phyloP scores from a whole-genome alignment of 1,140 invertebrate genomes.

The Drosophila pandora region DNA sequence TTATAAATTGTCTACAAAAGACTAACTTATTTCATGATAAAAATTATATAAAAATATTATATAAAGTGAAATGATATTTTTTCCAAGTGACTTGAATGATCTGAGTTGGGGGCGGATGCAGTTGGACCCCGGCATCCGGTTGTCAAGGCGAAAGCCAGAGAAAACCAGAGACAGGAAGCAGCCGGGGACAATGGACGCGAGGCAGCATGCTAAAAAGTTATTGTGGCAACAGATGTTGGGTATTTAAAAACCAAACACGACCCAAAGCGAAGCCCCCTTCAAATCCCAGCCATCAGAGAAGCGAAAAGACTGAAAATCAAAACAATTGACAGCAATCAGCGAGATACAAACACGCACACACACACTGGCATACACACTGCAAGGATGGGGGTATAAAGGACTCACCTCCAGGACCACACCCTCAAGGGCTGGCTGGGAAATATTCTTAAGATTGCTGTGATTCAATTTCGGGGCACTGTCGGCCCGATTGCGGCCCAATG shows the following conservation, averaged over 20 bases:
- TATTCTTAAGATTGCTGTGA: slow-evolving; percentile 85
- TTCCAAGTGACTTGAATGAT: slow-evolving; percentile 18
- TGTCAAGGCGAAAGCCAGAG: slow-evolving; percentile 52
- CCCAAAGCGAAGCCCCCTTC: neutral
- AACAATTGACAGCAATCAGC: slow-evolving; percentile 83
- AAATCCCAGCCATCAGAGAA: slow-evolving; percentile 11
- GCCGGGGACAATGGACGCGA: slow-evolving; percentile 31
- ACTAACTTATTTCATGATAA: no score
- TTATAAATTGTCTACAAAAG: neutral
- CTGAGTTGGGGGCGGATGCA: slow-evolving; percentile 57
- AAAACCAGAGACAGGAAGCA: slow-evolving; percentile 38
- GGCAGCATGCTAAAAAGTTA: slow-evolving; percentile 74
- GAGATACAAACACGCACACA: slow-evolving; percentile 29
- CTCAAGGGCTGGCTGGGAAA: slow-evolving; percentile 85
- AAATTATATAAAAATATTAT: no score
- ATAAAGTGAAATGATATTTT: neutral
- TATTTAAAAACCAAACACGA: slow-evolving; percentile 56
- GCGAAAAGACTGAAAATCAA: slow-evolving; percentile 48
- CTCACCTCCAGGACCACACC: slow-evolving; percentile 84
- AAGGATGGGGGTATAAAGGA: slow-evolving; percentile 18
- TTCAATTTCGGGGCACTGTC: slow-evolving; percentile 87
- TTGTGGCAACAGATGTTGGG: slow-evolving; percentile 71
- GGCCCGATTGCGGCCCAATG: slow-evolving; percentile 84
- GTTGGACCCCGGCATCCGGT: slow-evolving; percentile 63
- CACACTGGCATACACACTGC: slow-evolving; percentile 10